Base-by-base conservation (phyloP, 2,113 vertebrate genomes). In the Corythaixoides concolor region DNA sequence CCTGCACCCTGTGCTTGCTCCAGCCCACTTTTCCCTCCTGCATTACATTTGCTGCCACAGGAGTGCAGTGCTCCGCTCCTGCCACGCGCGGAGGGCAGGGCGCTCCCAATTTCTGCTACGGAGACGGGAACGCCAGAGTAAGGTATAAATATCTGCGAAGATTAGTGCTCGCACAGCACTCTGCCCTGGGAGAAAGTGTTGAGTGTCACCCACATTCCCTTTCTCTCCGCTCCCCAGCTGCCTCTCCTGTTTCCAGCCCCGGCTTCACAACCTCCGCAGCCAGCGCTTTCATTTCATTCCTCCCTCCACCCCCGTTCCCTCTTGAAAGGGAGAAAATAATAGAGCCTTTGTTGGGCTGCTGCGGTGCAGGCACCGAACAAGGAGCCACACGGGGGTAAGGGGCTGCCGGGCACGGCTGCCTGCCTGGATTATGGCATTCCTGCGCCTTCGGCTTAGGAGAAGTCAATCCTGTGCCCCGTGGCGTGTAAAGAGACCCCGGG, bases 391-490 rank as follows among this genome's bases (percentile, higher is more conserved):
- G 1, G 83, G 95, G 94, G 79, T 32, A 63, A 43, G 66, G 91
- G 96, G 85, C 84, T 81, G 89, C 37, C 0, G 69, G 82, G 74
- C 77, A 41, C 64, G 6, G 75, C 76, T 5, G 43, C 75, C 67
- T 49, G 87, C 82, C 84, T 39, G 92, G 93, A 96, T 97, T 96
- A 95, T 2, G 66, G 85, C 85, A 94, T 97, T 96, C 91, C 96
- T 78, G 52, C 1, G 4, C 55, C 68, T 82, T 8, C 2, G 3
- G 69, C 80, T 89, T 62, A 6, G 30, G 27, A 18, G 49, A 73
- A 89, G 78, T 62, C 80, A 62, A 53, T 35, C 87, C 89, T 35
- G 55, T 16, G 3, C 75, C 70, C 80, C 1, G 1, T 14, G 35
- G 33, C 1, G 4, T 7, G 37, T 6, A 35, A 82, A 60, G 66